phyloP scores from a whole-genome alignment of 2,113 vertebrate species.

The Catagonus wagneri region DNA sequence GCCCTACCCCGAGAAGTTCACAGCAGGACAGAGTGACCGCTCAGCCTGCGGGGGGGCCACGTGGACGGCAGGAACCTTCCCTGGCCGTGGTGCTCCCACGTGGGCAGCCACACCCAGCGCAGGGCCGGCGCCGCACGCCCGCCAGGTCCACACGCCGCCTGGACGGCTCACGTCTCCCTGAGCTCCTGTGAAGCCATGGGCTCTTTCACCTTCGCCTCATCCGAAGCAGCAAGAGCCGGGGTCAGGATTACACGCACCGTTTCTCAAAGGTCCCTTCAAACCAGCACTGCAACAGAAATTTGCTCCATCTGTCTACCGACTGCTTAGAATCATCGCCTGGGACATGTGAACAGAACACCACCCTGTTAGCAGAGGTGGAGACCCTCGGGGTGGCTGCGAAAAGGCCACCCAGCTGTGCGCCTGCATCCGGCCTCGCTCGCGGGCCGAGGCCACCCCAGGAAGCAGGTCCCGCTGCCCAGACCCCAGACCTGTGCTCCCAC shows the following conservation, averaged over 20 bases:
- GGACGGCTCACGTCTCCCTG: fast-evolving
- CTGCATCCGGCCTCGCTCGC: too few species aligned
- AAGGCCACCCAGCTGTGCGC: not conserved
- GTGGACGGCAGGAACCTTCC: not conserved
- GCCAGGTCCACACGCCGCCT: not conserved
- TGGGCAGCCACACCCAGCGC: not conserved
- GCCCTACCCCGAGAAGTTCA: too few species aligned
- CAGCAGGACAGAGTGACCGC: not conserved
- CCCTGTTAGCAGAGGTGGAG: fast-evolving
- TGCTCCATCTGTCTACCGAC: not conserved
- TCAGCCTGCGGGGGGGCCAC: not conserved
- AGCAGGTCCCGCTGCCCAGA: fast-evolving
- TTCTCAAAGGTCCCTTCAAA: not conserved
- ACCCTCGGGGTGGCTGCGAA: not conserved
- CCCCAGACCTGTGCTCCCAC: fast-evolving
- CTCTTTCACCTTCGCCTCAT: not conserved
- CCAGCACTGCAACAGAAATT: not conserved
- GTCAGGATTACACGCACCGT: not conserved
- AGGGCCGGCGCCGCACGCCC: not conserved
- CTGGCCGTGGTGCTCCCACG: not conserved
- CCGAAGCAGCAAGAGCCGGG: not conserved
- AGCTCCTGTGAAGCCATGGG: not conserved
- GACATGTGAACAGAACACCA: not conserved
- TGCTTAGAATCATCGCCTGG: not conserved
- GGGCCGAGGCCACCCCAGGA: fast-evolving